Base-by-base conservation (phyloP, 2,888 invertebrate species). In the Aplocera efformata region DNA sequence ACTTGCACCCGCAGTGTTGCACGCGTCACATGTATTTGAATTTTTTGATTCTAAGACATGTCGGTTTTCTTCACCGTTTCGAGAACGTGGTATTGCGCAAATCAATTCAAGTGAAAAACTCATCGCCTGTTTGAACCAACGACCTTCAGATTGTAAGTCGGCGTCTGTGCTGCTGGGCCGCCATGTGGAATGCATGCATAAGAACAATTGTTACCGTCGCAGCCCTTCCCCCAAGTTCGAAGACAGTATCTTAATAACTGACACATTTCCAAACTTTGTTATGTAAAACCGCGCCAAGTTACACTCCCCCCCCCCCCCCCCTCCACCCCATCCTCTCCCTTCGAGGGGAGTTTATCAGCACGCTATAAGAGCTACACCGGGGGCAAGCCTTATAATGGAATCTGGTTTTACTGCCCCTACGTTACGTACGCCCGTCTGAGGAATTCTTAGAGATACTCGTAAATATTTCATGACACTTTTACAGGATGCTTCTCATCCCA, bases 341-440 rank as follows among this genome's bases (percentile, higher is more conserved):
- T 45, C 61, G 13, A 1, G 6, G 22, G 66, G 67, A 67, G 61
- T 74, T 75, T 71, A 75, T 74, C 73, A 67, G 60, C 57, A 53
- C 64, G 67, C 66, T 78, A 73, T 75, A 72, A 73, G 71, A 66
- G 67, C 69, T 62, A 70, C 72, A 69, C 71, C 69, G 63, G 65
- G 62, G 65, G 65, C 63, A 61, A 57, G 67, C 63, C 61, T 67
- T 72, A 68, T 67, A 73, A 72, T 67, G 69, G 72, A 72, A 72
- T 75, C 67, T 63, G 61, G 63, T 60, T 73, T 75, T 70, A 69
- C 70, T 69, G 60, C 57, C 60, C 47, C 50, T 57, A 54, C 58
- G 50, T 40, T 50, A 37, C 56, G 50, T 50, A 37, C 56, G 50
- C 47, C 42, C 45, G 45, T 43, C 53, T 58, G 50, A 62, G 56